A percentile compares a stretch with the other conserved stretches of the same genome.
Conservation (phyloP, 1,140 invertebrate species). For the Holotrichia oblita region DNA sequence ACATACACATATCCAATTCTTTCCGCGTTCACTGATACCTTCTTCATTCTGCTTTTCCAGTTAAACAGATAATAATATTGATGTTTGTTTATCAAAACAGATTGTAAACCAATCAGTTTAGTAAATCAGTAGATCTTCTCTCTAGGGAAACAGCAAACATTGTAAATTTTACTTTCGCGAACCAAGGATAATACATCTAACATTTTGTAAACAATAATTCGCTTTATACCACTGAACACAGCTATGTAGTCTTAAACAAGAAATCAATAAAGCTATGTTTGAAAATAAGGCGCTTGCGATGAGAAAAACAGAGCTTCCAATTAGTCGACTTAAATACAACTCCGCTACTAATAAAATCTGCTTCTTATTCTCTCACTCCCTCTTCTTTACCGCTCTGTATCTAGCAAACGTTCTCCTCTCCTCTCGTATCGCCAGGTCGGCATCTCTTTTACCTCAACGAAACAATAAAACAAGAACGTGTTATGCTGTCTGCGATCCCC, state of each 20-base stretch:
- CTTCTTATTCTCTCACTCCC: neutral
- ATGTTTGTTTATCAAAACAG: too few relatives aligned
- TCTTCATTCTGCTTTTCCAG: too few relatives aligned
- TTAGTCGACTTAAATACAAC: constrained; percentile 19
- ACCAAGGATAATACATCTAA: too few relatives aligned
- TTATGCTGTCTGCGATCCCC: constrained; percentile 25
- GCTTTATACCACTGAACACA: too few relatives aligned
- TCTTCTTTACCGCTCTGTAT: neutral
- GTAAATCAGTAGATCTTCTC: too few relatives aligned
- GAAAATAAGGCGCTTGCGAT: constrained; percentile 24
- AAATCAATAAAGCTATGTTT: constrained; percentile 1
- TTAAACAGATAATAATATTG: too few relatives aligned
- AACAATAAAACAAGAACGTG: constrained; percentile 35
- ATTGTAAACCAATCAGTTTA: too few relatives aligned
- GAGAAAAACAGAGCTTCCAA: constrained; percentile 24
- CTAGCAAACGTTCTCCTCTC: neutral
- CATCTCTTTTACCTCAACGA: constrained; percentile 34
- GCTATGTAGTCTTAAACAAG: neutral
- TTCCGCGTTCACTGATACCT: too few relatives aligned
- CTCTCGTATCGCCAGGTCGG: neutral
- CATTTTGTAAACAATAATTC: too few relatives aligned
- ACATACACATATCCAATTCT: too few relatives aligned
- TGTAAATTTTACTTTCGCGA: too few relatives aligned
- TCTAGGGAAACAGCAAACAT: too few relatives aligned
- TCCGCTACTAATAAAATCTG: constrained; percentile 20